Evolutionary conservation across 2,113 vertebrate genomes (phyloP), one percentile per base, ranked within the genome.

Genomic region (Seriola quinqueradiata): DNA sequence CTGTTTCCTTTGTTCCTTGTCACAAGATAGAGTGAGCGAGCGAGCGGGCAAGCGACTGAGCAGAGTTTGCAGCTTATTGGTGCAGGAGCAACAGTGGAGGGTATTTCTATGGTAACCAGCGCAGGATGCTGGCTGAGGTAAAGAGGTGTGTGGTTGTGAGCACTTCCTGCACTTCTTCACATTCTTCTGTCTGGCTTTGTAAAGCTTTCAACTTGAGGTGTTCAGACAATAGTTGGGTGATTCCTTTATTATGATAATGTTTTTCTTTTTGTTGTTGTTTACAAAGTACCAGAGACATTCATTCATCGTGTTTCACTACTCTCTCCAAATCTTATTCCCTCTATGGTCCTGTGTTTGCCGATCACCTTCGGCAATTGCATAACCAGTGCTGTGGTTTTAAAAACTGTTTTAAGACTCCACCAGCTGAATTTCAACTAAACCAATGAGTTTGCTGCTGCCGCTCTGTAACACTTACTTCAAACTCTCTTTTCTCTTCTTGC

Each of bases 101-200:
- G 32, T 8, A 77, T 93, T 60, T 67, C 93, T 77, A 87, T 89
- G 87, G 92, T 72, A 90, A 92, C 91, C 8, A 2, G 42, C 52
- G 84, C 91, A 90, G 89, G 84, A 77, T 87, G 88, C 86, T 81
- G 55, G 36, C 61, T 65, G 68, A 84, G 78, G 77, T 81, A 58
- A 4, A 65, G 82, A 92, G 82, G 67, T 77, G 82, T 95, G 95
- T 92, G 95, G 95, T 95, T 84, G 81, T 21, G 61, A 70, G 65
- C 48, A 57, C 83, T 95, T 96, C 95, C 95, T 95, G 93, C 91
- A 79, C 67, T 71, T 72, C 50, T 71, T 78, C n/a, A 12, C 61
- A 40, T 3, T 13, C 7, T 11, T 59, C 14, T 25, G 38, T 70
- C 54, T 68, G 71, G 28, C 40, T 73, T 63, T 70, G n/a, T 32